Evolutionary conservation across 2,888 invertebrate species (phyloP), one percentile per base, ranked within the genome.

Genomic region (Drosophila parthenogenetica): DNA sequence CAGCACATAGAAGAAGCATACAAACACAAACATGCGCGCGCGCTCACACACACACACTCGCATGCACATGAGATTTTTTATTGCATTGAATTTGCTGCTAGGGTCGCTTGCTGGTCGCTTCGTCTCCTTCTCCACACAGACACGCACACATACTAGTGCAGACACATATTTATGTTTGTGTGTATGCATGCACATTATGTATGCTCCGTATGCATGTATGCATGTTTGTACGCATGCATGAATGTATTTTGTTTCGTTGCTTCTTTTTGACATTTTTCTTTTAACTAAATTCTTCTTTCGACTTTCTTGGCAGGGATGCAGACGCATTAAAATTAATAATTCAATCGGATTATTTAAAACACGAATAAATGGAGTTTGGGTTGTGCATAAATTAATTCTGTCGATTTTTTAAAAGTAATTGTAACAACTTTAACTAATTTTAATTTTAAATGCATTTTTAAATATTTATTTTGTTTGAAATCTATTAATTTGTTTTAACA

Each of bases 51-150:
- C 29, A 59, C 43, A 63, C 53, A 54, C 59, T 53, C 35, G 65
- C 43, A 37, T 35, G 35, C 51, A 59, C 39, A 55, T 68, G 45
- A 45, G 55, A 55, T 68, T 73, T 73, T 65, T 67, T 77, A 79
- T 79, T 77, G 89, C 79, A 78, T 73, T 75, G 72, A 78, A 68
- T 77, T 67, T 81, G 82, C 79, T 89, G 72, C 77, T 90, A 90
- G 89, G 90, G 89, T 90, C 87, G 90, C 81, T 88, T 82, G 79
- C 68, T 77, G 70, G 59, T 68, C 68, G 61, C 68, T 53, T 71
- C 65, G 77, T 74, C 58, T 70, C 70, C 71, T 73, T 59, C 63
- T 63, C 57, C 57, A 62, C 48, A 53, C 62, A 57, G 53, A 60
- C 35, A 63, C 39, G 55, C 25, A 55, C 37, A 42, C 35, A 57